Evolutionary conservation across 2,888 invertebrate genomes (phyloP), one percentile per base, ranked within the genome.

Genomic region (Cosmorhoe ocellata): DNA sequence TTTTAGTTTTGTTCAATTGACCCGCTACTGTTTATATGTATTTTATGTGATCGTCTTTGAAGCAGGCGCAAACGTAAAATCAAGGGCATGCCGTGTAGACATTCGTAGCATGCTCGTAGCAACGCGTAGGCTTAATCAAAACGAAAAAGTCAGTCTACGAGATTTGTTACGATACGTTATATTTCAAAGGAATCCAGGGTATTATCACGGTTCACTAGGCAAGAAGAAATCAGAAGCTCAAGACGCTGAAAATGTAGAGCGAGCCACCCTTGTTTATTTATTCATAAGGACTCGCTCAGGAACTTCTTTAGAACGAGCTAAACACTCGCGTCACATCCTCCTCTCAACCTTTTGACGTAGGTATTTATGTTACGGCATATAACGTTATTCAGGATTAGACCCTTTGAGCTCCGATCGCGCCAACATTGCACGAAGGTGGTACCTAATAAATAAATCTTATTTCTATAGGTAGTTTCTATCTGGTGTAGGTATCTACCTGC

Each of bases 241-340:
- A 32, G 33, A 34, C 7, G 24, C 9, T 9, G 11, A 22, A 32
- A 11, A 40, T 30, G 24, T 32, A 27, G n/a, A 47, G 40, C 9
- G 24, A 14, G 10, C 22, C 26, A 39, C 22, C 12, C 11, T 36
- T 31, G 8, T 41, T 49, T 36, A 48, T 48, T 42, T 49, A 49
- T 49, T 49, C 42, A 49, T 42, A 27, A 24, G 24, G 26, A 42
- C 33, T 5, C 13, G 18, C 36, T 34, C 33, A 66, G 62, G 62
- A 59, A 64, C 55, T 60, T 64, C 53, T 60, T 59, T 55, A 59
- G 64, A 69, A 66, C 67, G 59, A 62, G 63, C 71, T 74, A 75
- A 79, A 74, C 71, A 73, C 72, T 67, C 69, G 56, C 63, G 73
- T 78, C 71, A 77, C 66, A 72, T 64, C 64, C 67, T 67, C 63